These are phyloP conservation scores for Mizuhopecten yessoensis DNA, from an alignment of 1,140 invertebrate genomes.

Conservation along the genomic window DNA sequence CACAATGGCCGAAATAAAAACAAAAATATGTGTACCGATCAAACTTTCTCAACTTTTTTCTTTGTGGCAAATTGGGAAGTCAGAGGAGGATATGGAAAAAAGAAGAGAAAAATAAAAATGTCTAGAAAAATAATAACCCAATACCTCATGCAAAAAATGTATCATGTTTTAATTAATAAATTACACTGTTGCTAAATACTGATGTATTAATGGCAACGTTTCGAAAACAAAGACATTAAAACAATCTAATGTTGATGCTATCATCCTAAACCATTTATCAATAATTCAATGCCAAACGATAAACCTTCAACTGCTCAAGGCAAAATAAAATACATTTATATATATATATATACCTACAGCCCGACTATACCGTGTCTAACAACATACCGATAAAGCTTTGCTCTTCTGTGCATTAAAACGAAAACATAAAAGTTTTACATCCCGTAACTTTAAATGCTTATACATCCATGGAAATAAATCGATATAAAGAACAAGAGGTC, in stretches of 20 bases:
- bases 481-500: no score
- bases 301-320: conserved; percentile 20
- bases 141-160: background rate
- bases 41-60: conserved; percentile 28
- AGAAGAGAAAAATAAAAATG: background rate
- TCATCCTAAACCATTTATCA: conserved; percentile 16
- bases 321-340: conserved; percentile 45
- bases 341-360: conserved; percentile 52
- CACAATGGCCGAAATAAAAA: background rate
- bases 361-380: background rate
- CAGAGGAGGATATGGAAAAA: conserved; percentile 18
- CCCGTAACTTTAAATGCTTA: background rate
- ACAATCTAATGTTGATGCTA: background rate
- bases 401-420: conserved; percentile 54
- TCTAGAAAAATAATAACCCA: background rate
- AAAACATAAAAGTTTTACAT: conserved; percentile 16
- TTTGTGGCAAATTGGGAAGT: background rate
- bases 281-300: background rate
- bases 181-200: background rate
- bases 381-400: conserved; percentile 61
- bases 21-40: conserved; percentile 14
- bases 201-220: background rate
- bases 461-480: background rate
- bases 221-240: background rate
- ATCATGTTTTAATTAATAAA: conserved; percentile 9